phyloP scores from a whole-genome alignment of 2,888 invertebrate genomes.

The Conchocele bisecta region DNA sequence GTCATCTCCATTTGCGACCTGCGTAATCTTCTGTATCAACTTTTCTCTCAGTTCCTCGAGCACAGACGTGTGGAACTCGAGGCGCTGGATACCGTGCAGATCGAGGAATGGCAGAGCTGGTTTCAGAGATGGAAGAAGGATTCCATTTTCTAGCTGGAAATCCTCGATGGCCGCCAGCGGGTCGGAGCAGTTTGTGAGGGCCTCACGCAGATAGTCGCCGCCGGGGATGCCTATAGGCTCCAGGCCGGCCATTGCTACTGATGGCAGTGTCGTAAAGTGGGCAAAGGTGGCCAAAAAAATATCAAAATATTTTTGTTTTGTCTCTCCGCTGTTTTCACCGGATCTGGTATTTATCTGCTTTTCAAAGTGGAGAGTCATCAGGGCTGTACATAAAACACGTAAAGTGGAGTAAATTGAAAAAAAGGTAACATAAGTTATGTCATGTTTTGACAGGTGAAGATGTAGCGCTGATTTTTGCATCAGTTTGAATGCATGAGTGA shows the following conservation, averaged over 20 bases:
- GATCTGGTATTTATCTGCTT: no score
- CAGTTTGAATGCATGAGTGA: no score
- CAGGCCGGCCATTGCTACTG: constrained; percentile 82
- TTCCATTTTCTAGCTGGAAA: constrained; percentile 90
- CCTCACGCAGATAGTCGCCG: constrained; percentile 92
- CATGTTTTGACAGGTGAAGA: no score
- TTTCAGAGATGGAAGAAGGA: constrained; percentile 91
- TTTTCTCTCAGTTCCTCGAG: constrained; percentile 80
- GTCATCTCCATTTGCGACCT: constrained; percentile 74
- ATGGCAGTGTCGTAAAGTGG: no score
- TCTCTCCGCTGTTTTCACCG: no score
- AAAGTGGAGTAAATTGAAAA: no score
- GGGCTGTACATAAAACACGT: no score
- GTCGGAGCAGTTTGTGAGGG: constrained; percentile 97
- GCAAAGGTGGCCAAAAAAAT: no score
- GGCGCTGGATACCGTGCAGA: constrained; percentile 94
- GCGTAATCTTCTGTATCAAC: constrained; percentile 73
- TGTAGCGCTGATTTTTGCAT: no score
- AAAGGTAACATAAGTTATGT: no score
- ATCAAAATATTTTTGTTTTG: no score
- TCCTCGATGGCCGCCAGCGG: constrained; percentile 99
- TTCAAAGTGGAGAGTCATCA: no score
- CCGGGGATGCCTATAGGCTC: constrained; percentile 95
- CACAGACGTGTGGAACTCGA: constrained; percentile 95
- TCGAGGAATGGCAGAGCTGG: constrained; percentile 98